phyloP scores from a whole-genome alignment of 2,797 vertebrate genomes.

The Podarcis siculus region DNA sequence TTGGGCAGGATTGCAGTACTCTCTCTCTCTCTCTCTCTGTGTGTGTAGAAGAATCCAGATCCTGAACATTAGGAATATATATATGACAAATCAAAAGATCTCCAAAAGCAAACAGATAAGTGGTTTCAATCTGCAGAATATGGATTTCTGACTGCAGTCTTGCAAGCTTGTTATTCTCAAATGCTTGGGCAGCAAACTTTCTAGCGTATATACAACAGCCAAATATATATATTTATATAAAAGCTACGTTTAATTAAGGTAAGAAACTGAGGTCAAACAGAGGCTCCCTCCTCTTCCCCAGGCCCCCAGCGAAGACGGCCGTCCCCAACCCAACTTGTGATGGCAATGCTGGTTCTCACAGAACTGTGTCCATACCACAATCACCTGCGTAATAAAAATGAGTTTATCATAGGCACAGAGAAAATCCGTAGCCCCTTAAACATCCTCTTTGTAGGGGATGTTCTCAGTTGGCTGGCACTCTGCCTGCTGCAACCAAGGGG shows the following conservation, averaged over 20 bases:
- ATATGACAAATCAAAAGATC: too few relatives aligned
- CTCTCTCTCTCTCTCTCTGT: too few relatives aligned
- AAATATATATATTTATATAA: background rate
- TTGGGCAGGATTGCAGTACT: too few relatives aligned
- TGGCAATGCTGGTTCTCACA: background rate
- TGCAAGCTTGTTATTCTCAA: background rate
- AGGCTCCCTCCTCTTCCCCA: rapidly evolving
- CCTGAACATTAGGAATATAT: background rate
- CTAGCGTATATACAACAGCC: background rate
- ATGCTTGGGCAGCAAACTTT: background rate
- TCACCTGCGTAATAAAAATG: background rate
- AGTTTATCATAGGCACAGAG: background rate
- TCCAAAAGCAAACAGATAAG: too few relatives aligned
- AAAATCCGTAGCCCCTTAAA: background rate
- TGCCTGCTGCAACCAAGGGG: background rate
- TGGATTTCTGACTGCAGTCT: background rate
- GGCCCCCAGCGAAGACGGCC: background rate
- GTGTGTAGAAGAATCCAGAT: too few relatives aligned
- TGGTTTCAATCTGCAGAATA: background rate
- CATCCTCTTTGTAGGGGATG: background rate
- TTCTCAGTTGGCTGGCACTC: background rate
- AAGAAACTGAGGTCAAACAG: background rate
- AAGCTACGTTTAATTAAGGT: background rate
- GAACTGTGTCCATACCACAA: background rate
- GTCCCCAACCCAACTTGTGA: too few relatives aligned